phyloP scores from a whole-genome alignment of 2,888 invertebrate species.

The Diarsia mendica region DNA sequence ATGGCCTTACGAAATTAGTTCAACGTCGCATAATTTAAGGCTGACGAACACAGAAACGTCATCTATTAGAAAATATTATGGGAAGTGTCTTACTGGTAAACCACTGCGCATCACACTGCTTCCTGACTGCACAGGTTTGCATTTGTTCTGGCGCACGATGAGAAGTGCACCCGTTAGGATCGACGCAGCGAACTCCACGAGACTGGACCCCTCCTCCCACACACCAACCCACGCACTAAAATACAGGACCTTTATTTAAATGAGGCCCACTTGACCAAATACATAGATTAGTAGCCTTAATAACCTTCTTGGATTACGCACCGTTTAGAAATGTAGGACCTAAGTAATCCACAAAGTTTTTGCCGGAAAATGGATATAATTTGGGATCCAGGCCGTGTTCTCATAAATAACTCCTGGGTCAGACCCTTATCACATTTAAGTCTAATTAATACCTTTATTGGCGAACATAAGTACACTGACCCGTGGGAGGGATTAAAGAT shows the following conservation, averaged over 20 bases:
- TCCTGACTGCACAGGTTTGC: slow-evolving; percentile 92
- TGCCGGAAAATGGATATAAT: slow-evolving; percentile 27
- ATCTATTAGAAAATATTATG: not conserved
- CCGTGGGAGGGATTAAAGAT: slow-evolving; percentile 33
- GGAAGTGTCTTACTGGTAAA: slow-evolving; percentile 91
- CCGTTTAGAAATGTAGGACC: slow-evolving; percentile 6
- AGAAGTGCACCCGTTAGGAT: slow-evolving; percentile 91
- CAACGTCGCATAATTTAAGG: slow-evolving; percentile 25
- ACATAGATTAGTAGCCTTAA: slow-evolving; percentile 11
- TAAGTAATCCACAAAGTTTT: slow-evolving; percentile 33
- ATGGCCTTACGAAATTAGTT: slow-evolving; percentile 37
- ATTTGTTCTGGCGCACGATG: slow-evolving; percentile 91
- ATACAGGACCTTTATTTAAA: slow-evolving; percentile 39
- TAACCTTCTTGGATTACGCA: slow-evolving; percentile 26
- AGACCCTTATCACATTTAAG: slow-evolving; percentile 47
- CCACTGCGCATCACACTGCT: slow-evolving; percentile 94
- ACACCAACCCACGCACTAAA: slow-evolving; percentile 94
- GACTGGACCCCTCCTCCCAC: slow-evolving; percentile 94
- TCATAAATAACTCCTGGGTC: slow-evolving; percentile 44
- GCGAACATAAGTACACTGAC: slow-evolving; percentile 19
- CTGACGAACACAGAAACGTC: not conserved
- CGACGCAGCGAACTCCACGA: slow-evolving; percentile 93
- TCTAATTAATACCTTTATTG: slow-evolving; percentile 50
- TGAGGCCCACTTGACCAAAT: slow-evolving; percentile 6
- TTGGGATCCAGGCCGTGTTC: slow-evolving; percentile 1